phyloP scores from a whole-genome alignment of 2,888 invertebrate species.

The Nesidiocoris tenuis region DNA sequence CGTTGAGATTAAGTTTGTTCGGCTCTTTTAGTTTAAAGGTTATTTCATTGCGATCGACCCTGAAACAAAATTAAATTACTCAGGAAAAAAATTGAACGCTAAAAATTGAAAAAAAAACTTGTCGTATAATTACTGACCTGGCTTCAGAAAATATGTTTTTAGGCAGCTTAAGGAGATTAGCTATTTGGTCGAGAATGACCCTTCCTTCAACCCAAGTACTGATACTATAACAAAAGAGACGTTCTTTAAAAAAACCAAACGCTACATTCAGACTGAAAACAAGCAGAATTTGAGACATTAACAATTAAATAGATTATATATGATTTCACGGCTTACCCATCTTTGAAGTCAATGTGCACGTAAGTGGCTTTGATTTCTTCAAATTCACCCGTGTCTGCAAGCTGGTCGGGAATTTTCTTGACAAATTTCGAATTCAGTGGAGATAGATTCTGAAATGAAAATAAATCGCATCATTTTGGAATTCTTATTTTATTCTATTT shows the following conservation, averaged over 20 bases:
- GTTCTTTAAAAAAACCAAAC: too few relatives aligned
- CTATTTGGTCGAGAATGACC: neutral
- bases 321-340: neutral
- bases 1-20: neutral
- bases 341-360: neutral
- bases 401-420: neutral
- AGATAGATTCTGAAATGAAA: neutral
- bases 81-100: too few relatives aligned
- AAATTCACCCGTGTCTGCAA: neutral
- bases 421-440: neutral
- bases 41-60: neutral
- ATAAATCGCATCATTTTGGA: neutral
- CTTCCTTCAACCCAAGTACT: neutral
- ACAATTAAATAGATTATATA: neutral
- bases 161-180: neutral
- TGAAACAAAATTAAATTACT: neutral
- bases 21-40: neutral
- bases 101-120: too few relatives aligned
- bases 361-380: slow-evolving; percentile 4
- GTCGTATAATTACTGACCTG: too few relatives aligned
- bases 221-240: neutral
- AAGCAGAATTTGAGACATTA: neutral
- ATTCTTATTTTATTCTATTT: too few relatives aligned
- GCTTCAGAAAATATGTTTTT: neutral
- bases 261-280: neutral